These are phyloP conservation scores for Tachysurus vachellii DNA, from an alignment of 2,113 vertebrate species.

Conservation along the genomic window DNA sequence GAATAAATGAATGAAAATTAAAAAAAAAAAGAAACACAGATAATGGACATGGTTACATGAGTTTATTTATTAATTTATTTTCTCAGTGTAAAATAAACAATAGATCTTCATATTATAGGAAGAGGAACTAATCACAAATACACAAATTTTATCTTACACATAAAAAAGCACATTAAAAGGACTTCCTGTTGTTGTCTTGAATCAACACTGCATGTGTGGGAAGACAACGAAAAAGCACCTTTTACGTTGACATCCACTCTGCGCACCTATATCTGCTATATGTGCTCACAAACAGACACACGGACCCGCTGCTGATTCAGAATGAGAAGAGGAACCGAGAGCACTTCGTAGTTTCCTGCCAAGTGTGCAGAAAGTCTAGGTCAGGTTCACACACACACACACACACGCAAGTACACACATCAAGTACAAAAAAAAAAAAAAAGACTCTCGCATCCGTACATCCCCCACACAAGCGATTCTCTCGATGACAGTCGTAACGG, in stretches of 20 bases:
- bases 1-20: not conserved
- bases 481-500: slow-evolving; percentile 71
- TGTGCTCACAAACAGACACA: slow-evolving; percentile 33
- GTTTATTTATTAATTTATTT: not conserved
- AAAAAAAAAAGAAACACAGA: not conserved
- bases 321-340: slow-evolving; percentile 91
- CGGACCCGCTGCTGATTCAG: slow-evolving; percentile 75
- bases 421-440: slow-evolving; percentile 24
- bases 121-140: not conserved
- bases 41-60: not conserved
- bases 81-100: not conserved
- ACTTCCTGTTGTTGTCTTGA: slow-evolving; percentile 70
- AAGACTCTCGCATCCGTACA: slow-evolving; percentile 66
- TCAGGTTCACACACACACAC: slow-evolving; percentile 64
- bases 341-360: slow-evolving; percentile 86
- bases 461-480: slow-evolving; percentile 76
- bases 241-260: slow-evolving; percentile 48
- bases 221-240: slow-evolving; percentile 60
- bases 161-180: slow-evolving; percentile 56
- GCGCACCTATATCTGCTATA: slow-evolving; percentile 33
- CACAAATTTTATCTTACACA: slow-evolving; percentile 55
- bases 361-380: slow-evolving; percentile 78
- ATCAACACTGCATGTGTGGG: slow-evolving; percentile 65
- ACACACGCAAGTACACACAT: slow-evolving; percentile 26
- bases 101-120: not conserved